phyloP scores from a whole-genome alignment of 2,797 vertebrate species.

The Bradypodion ventrale region DNA sequence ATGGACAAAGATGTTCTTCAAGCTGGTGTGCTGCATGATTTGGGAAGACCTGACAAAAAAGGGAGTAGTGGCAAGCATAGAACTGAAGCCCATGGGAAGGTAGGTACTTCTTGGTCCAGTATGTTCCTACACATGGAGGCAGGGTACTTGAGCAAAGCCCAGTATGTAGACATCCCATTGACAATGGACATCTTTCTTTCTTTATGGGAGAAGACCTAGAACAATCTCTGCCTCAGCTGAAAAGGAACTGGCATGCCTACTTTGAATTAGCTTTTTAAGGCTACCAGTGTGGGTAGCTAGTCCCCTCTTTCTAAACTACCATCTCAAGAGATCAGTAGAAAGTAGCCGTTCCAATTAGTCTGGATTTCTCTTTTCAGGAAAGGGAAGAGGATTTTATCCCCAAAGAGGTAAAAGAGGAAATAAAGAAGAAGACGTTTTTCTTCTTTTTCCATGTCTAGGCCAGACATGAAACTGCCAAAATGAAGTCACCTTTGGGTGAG shows the following conservation, averaged over 20 bases:
- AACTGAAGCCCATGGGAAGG: slow-evolving; percentile 13
- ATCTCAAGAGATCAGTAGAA: neutral
- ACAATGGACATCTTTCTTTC: neutral
- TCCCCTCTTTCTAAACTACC: neutral
- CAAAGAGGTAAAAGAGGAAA: too few relatives aligned
- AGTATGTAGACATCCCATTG: neutral
- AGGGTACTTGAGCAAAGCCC: neutral
- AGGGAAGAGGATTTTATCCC: neutral
- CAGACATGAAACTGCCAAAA: too few relatives aligned
- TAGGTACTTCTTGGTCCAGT: slow-evolving; percentile 1
- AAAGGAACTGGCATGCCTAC: neutral
- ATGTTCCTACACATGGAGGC: neutral
- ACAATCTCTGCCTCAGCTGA: neutral
- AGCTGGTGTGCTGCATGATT: neutral
- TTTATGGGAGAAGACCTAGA: too few relatives aligned
- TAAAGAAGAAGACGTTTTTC: too few relatives aligned
- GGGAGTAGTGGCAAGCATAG: neutral
- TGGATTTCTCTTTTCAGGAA: neutral
- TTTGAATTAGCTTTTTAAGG: neutral
- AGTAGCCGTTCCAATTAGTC: too few relatives aligned
- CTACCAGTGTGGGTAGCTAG: neutral
- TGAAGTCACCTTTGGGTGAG: too few relatives aligned
- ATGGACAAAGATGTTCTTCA: neutral
- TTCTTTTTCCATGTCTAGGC: too few relatives aligned
- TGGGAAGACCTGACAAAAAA: neutral